Conservation (phyloP, 2,797 vertebrate species). For the Coranthus polyacanthus region DNA sequence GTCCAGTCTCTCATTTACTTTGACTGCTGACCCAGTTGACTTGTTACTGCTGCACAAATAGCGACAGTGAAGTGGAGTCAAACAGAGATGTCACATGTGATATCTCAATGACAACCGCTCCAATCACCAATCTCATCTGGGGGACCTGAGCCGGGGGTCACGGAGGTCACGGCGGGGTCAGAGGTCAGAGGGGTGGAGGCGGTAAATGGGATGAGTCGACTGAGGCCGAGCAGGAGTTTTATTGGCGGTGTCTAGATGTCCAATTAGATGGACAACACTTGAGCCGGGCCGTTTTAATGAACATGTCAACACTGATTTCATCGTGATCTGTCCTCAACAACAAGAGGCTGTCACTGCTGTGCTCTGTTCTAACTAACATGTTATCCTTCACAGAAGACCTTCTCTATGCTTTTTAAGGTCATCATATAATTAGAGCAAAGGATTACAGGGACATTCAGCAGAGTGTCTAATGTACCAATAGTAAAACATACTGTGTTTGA, state of each 20-base stretch:
- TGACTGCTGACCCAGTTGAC: constrained; percentile 23
- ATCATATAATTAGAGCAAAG: no score
- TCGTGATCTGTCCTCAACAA: constrained; percentile 80
- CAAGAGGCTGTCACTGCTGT: constrained; percentile 48
- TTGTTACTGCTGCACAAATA: constrained; percentile 41
- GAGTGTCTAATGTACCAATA: no score
- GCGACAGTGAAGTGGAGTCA: no score
- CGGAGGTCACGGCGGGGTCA: constrained; percentile 65
- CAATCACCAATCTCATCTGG: constrained; percentile 62
- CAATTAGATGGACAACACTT: constrained; percentile 91
- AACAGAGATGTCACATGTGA: constrained; percentile 65
- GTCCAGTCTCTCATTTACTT: neutral
- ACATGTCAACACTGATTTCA: constrained; percentile 91
- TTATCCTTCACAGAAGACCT: neutral
- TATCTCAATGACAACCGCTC: constrained; percentile 51
- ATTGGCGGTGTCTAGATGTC: constrained; percentile 87
- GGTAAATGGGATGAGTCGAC: constrained; percentile 73
- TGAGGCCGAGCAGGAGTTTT: constrained; percentile 84
- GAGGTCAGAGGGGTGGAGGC: constrained; percentile 71
- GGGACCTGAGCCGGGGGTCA: constrained; percentile 33
- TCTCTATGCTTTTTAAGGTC: no score
- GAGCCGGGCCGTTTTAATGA: constrained; percentile 88
- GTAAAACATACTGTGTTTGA: no score
- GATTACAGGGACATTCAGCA: no score
- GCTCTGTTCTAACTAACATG: constrained; percentile 13